A percentile compares a stretch with the other conserved stretches of the same genome.
These are phyloP conservation scores for Trypoxylon attenuatum DNA, from an alignment of 2,888 invertebrate genomes.

Conservation along the genomic window DNA sequence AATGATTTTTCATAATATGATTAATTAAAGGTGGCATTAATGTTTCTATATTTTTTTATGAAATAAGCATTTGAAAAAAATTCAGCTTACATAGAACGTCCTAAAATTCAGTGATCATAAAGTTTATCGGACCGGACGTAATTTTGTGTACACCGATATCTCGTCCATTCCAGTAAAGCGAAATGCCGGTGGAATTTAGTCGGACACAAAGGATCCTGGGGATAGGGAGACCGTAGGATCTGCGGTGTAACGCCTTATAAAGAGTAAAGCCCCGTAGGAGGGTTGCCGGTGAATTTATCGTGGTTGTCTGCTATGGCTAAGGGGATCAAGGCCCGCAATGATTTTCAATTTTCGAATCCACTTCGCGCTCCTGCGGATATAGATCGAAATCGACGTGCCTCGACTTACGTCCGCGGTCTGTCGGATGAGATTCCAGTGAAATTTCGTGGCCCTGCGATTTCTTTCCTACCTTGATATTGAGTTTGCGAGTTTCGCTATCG, in stretches of 20 bases:
- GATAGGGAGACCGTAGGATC: conserved; percentile 39
- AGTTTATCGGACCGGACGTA: conserved; percentile 18
- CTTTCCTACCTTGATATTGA: background rate
- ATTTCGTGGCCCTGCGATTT: background rate
- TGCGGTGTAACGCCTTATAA: conserved; percentile 62
- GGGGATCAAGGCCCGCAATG: conserved; percentile 70
- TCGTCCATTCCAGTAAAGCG: conserved; percentile 27
- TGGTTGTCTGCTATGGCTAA: conserved; percentile 67
- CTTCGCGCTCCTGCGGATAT: conserved; percentile 58
- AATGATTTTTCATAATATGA: no score
- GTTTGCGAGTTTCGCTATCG: background rate
- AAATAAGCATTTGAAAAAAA: no score
- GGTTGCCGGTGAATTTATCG: conserved; percentile 63
- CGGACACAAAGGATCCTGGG: conserved; percentile 11
- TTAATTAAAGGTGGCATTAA: no score
- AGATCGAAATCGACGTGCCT: conserved; percentile 40
- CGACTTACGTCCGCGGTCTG: background rate
- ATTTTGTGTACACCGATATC: conserved; percentile 24
- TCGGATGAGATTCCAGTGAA: background rate
- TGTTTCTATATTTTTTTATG: no score
- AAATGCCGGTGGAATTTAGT: conserved; percentile 43
- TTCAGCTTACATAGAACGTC: background rate
- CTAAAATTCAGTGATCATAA: conserved; percentile 11
- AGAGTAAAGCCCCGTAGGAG: conserved; percentile 55
- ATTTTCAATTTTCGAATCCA: conserved; percentile 72